A percentile compares a stretch with the other conserved stretches of the same genome.
Evolutionary conservation across 2,113 vertebrate genomes (phyloP).

Genomic region (Oreotrochilus melanogaster): DNA sequence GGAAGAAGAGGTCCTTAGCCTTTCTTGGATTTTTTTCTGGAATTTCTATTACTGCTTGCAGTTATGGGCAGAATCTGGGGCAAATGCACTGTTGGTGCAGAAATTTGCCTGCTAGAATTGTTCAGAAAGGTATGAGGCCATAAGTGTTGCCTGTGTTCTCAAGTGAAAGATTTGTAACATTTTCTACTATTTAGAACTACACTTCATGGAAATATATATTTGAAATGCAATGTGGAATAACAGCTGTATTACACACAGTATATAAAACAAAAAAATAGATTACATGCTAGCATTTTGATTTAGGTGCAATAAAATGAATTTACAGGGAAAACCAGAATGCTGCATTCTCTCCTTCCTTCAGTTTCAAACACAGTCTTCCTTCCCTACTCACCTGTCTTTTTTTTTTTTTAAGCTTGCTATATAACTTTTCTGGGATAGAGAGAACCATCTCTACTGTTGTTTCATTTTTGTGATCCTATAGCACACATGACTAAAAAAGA

Average conservation of each 20-base stretch:
- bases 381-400: background rate
- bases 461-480: slow-evolving; percentile 62
- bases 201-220: background rate
- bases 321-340: slow-evolving; percentile 55
- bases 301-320: slow-evolving; percentile 70
- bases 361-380: slow-evolving; percentile 14
- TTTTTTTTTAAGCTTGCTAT: background rate
- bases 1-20: background rate
- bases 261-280: slow-evolving; percentile 62
- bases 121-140: background rate
- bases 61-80: background rate
- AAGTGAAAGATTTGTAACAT: slow-evolving; percentile 1
- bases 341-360: slow-evolving; percentile 45
- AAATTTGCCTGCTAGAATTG: background rate
- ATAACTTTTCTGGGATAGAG: slow-evolving; percentile 44
- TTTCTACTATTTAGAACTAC: slow-evolving; percentile 41
- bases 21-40: background rate
- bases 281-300: slow-evolving; percentile 66
- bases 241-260: slow-evolving; percentile 5
- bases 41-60: background rate
- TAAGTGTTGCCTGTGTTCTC: background rate
- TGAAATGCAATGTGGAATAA: slow-evolving; percentile 43
- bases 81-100: background rate
- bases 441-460: slow-evolving; percentile 5
- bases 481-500: slow-evolving; percentile 18